Percentiles rank a stretch among this genome's conserved stretches.
These are phyloP conservation scores for Metopia argyrocephala DNA, from an alignment of 2,888 invertebrate species.

Conservation along the genomic window DNA sequence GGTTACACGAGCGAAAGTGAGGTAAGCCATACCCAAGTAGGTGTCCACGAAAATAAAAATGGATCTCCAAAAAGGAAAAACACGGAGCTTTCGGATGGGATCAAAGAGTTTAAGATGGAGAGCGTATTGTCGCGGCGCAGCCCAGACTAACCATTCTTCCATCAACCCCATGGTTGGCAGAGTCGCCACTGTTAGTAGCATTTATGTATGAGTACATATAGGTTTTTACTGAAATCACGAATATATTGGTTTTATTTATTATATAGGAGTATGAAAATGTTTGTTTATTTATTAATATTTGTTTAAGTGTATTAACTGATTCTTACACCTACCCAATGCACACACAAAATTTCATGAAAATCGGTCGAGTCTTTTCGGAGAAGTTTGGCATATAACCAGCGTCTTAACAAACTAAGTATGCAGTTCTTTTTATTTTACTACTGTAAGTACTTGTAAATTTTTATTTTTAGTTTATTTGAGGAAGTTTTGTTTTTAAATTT, in stretches of 20 bases:
- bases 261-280: too few species aligned
- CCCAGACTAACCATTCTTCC: background rate
- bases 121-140: background rate
- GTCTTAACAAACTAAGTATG: background rate
- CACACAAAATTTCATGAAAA: too few species aligned
- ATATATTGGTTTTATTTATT: too few species aligned
- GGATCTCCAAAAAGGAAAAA: background rate
- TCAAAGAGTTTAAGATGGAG: background rate
- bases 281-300: too few species aligned
- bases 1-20: background rate
- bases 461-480: background rate
- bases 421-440: background rate
- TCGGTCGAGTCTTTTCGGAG: too few species aligned
- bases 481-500: background rate
- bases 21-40: background rate
- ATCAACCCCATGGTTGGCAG: too few species aligned
- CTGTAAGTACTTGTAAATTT: background rate
- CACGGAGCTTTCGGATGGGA: background rate
- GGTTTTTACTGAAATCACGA: too few species aligned
- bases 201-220: too few species aligned
- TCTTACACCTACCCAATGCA: too few species aligned
- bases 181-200: too few species aligned
- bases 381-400: too few species aligned
- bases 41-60: background rate
- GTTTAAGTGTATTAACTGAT: too few species aligned